Evolutionary conservation across 2,797 vertebrate species (phyloP), one percentile per base, ranked within the genome.

Genomic region (Enoplosus armatus): DNA sequence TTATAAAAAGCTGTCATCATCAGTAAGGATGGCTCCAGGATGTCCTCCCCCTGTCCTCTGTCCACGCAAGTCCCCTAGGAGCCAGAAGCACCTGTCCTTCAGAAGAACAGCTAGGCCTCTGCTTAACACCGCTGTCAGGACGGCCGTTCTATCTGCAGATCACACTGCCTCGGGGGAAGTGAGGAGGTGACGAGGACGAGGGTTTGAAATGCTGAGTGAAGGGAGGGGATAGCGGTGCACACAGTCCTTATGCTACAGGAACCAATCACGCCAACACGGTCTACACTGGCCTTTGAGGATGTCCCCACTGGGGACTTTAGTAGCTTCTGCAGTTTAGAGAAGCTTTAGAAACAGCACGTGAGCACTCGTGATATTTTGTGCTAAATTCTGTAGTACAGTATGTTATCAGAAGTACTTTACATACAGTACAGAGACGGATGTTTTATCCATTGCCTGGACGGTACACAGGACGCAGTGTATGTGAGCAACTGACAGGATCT

Each of bases 31-130:
- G 63, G 78, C 50, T 75, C 26, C 67, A 33, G 69, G 55, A 11
- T 75, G 82, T 84, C 87, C 85, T 85, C 71, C 45, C 35, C 8
- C 43, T 35, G 83, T 82, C 82, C 85, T 72, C 81, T 54, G 70
- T 76, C 78, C 71, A 51, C 62, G 50, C 26, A 37, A 54, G 72
- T 68, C 67, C 77, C 77, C 55, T 0, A 27, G 75, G 77, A 86
- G n/a, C 55, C 61, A 39, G 48, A 70, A 47, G 83, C 75, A 73
- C 71, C 90, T 85, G 88, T 86, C 90, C 89, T 92, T 90, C 89
- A 84, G 68, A 86, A 69, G 82, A 89, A 89, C 77, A 51, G 78
- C 68, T 22, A 56, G 47, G 51, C 74, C 75, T 72, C 51, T 14
- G 60, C 67, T 59, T 73, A 79, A 72, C 80, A 53, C 78, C 66